A percentile compares a stretch with the other conserved stretches of the same genome.
Conservation (phyloP, 2,888 invertebrate genomes). For the Uloborus plumipes region DNA sequence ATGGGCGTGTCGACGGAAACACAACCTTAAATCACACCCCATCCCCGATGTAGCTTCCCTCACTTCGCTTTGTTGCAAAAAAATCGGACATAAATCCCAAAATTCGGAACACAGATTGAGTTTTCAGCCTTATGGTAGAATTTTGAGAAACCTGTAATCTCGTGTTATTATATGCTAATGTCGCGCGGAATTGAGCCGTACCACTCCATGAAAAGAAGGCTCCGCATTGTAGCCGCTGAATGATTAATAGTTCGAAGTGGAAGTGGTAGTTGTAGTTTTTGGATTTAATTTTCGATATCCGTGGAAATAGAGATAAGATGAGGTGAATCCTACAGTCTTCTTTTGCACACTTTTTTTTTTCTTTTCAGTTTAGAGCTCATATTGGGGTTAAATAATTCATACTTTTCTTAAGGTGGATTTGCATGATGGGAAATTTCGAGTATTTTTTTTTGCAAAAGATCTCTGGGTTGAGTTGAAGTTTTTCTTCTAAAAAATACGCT, state of each 20-base stretch:
- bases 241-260: conserved; percentile 48
- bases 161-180: conserved; percentile 63
- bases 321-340: too few relatives aligned
- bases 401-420: not conserved
- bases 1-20: conserved; percentile 58
- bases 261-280: conserved; percentile 40
- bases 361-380: too few relatives aligned
- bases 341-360: too few relatives aligned
- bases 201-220: not conserved
- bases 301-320: conserved; percentile 1
- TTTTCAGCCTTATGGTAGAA: conserved; percentile 33
- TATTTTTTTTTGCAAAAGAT: not conserved
- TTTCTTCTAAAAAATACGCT: conserved; percentile 29
- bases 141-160: conserved; percentile 50
- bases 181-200: conserved; percentile 27
- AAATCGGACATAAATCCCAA: conserved; percentile 54
- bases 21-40: conserved; percentile 57
- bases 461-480: not conserved
- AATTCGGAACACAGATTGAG: conserved; percentile 45
- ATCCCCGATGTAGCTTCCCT: conserved; percentile 12
- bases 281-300: conserved; percentile 63
- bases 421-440: conserved; percentile 8
- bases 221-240: conserved; percentile 14
- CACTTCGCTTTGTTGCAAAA: conserved; percentile 32
- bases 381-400: conserved; percentile 24